Percentiles rank a stretch among this genome's conserved stretches.
These are phyloP conservation scores for Caenorhabditis elegans DNA, from an alignment of 1,140 invertebrate genomes.

Conservation along the genomic window DNA sequence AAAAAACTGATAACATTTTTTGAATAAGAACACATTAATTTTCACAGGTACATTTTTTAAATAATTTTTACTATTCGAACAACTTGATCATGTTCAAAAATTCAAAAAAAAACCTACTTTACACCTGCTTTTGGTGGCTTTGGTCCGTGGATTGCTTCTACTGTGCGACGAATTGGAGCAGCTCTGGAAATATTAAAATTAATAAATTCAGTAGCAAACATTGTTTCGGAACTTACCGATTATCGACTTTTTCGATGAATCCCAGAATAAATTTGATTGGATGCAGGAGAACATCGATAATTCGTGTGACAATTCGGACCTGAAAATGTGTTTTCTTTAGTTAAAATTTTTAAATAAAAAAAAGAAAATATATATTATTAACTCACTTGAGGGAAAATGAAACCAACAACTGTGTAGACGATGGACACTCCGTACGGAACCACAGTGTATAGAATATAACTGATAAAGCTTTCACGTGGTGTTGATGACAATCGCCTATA, in stretches of 20 bases:
- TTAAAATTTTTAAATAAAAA: not conserved
- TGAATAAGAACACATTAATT: no score
- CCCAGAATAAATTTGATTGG: conserved; percentile 29
- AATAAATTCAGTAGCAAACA: no score
- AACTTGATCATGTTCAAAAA: no score
- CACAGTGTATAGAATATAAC: conserved; percentile 18
- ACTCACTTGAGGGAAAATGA: conserved; percentile 20
- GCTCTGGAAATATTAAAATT: conserved; percentile 17
- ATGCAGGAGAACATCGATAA: not conserved
- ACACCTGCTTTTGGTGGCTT: not conserved
- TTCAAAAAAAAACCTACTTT: not conserved
- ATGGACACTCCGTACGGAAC: conserved; percentile 24
- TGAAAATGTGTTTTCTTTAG: not conserved
- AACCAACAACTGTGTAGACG: not conserved
- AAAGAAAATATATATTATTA: no score
- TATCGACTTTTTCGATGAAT: conserved; percentile 21
- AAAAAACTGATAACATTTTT: no score
- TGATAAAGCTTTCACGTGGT: not conserved
- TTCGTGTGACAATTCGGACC: not conserved
- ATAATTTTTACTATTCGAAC: no score
- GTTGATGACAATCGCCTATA: not conserved
- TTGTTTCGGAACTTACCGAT: not conserved
- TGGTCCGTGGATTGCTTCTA: not conserved
- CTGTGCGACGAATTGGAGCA: conserved; percentile 22
- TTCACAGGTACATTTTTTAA: no score